phyloP scores from a whole-genome alignment of 2,888 invertebrate genomes.

The Caenorhabditis japonica region DNA sequence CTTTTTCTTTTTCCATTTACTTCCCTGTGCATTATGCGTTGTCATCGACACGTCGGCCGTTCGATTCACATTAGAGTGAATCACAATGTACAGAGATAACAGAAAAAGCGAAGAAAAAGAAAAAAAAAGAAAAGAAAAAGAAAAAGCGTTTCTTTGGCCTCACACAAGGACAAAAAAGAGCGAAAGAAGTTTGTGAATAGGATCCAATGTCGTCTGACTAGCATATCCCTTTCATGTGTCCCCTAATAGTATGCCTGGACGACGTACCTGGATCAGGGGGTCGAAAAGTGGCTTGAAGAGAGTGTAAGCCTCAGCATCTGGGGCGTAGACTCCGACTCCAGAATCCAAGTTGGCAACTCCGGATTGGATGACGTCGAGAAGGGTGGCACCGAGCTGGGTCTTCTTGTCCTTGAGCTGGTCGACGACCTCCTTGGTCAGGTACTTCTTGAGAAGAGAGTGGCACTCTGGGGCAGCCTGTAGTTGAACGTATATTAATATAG shows the following conservation, averaged over 20 bases:
- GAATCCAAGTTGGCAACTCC: conserved; percentile 95
- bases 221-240: neutral
- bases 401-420: conserved; percentile 92
- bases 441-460: conserved; percentile 95
- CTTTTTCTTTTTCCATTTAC: conserved; percentile 6
- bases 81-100: too few species aligned
- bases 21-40: conserved; percentile 1
- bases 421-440: conserved; percentile 88
- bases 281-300: conserved; percentile 93
- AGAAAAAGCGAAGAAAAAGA: too few species aligned
- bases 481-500: neutral
- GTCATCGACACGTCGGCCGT: conserved; percentile 7
- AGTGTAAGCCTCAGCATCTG: conserved; percentile 94
- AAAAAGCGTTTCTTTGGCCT: neutral
- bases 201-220: too few species aligned
- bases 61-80: conserved; percentile 24
- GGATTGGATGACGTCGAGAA: conserved; percentile 88
- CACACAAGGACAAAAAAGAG: neutral
- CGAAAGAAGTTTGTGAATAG: conserved; percentile 5
- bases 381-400: conserved; percentile 91
- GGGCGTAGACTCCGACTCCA: conserved; percentile 90
- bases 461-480: conserved; percentile 82
- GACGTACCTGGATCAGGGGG: conserved; percentile 86
- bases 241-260: neutral
- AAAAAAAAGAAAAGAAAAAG: neutral